phyloP scores from a whole-genome alignment of 2,888 invertebrate genomes.

The Gibbula magus region DNA sequence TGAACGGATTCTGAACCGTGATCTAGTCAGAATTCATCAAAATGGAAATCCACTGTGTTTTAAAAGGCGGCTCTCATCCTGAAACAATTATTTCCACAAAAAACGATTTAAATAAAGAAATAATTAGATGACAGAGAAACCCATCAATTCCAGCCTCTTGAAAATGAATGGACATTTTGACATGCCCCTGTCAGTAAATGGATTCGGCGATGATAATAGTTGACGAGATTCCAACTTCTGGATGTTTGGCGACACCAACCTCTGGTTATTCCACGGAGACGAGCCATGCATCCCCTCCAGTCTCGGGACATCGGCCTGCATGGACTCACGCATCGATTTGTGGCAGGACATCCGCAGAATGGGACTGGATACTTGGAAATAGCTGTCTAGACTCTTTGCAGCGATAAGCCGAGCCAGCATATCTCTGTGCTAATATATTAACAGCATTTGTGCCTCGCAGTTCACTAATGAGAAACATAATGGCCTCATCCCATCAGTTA shows the following conservation, averaged over 20 bases:
- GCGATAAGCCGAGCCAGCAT: neutral
- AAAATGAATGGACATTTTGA: neutral
- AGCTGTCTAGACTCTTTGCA: neutral
- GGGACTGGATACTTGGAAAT: neutral
- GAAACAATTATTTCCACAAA: neutral
- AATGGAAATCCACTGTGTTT: neutral
- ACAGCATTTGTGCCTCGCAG: neutral
- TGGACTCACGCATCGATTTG: neutral
- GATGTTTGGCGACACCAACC: no score
- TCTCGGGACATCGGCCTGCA: neutral
- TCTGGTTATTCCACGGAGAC: no score
- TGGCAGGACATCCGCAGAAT: neutral
- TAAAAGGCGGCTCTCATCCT: neutral
- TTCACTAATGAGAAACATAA: no score
- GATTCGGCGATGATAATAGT: neutral
- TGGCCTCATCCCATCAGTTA: no score
- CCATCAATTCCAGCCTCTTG: neutral
- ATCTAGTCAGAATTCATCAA: neutral
- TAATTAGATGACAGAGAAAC: neutral
- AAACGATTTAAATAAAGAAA: neutral
- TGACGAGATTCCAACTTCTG: neutral
- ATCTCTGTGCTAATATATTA: neutral
- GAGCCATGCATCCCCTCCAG: no score
- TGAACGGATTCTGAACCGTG: no score
- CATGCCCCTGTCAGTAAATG: neutral